Conservation (phyloP, 1,140 invertebrate genomes). For the Macrotrachela quadricornifera region DNA sequence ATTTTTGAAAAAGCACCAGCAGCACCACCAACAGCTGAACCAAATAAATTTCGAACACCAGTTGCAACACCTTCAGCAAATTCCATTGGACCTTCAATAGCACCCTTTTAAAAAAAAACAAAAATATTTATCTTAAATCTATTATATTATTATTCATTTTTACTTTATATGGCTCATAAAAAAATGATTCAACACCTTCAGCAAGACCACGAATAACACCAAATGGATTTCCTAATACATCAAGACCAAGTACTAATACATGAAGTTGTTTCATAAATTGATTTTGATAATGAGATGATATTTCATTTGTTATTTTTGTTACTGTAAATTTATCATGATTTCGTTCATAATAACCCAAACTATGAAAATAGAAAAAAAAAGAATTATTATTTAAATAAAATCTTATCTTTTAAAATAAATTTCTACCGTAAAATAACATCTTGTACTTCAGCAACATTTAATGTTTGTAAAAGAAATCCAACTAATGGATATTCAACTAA, state of each 20-base stretch:
- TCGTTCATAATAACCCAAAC: too few species aligned
- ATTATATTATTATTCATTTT: too few species aligned
- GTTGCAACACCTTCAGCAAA: constrained; percentile 80
- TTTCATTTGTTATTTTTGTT: background rate
- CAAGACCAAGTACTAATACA: constrained; percentile 77
- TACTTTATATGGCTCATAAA: constrained; percentile 68
- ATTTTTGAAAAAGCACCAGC: constrained; percentile 87
- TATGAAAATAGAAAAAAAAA: background rate
- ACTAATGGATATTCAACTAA: background rate
- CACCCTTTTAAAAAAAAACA: constrained; percentile 36
- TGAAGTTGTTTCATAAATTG: constrained; percentile 79
- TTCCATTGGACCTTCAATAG: constrained; percentile 89
- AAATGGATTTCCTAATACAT: constrained; percentile 94
- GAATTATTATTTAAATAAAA: background rate
- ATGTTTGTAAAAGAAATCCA: background rate
- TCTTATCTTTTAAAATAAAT: background rate
- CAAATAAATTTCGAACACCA: constrained; percentile 69
- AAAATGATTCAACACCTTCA: constrained; percentile 83
- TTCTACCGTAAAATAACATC: background rate
- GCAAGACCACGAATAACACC: constrained; percentile 75
- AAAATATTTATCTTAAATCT: background rate
- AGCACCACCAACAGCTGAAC: constrained; percentile 66
- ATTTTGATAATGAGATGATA: background rate
- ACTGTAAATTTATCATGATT: too few species aligned
- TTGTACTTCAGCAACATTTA: background rate